Conservation (phyloP, 2,797 vertebrate genomes). For the Menidia menidia region DNA sequence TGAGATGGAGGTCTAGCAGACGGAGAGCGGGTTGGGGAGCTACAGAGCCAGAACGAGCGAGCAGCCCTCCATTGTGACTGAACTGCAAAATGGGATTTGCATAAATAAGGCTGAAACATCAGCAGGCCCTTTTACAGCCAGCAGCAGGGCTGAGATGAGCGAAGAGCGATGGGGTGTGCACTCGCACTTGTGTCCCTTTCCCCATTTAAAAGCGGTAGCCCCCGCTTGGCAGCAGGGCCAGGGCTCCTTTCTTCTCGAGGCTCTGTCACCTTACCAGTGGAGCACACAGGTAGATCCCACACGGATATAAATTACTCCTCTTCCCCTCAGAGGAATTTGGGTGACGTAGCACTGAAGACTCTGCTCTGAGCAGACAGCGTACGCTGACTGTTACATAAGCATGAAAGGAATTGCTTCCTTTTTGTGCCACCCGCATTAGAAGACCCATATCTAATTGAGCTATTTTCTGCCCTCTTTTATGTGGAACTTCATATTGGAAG, state of each 20-base stretch:
- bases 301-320: slow-evolving; percentile 34
- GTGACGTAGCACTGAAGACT: slow-evolving; percentile 60
- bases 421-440: slow-evolving; percentile 59
- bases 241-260: slow-evolving; percentile 22
- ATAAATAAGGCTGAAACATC: slow-evolving; percentile 84
- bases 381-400: slow-evolving; percentile 68
- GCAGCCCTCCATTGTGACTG: slow-evolving; percentile 76
- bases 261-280: slow-evolving; percentile 25
- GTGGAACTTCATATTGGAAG: slow-evolving; percentile 62
- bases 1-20: slow-evolving; percentile 74
- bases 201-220: neutral
- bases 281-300: slow-evolving; percentile 27
- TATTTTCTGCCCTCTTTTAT: slow-evolving; percentile 67
- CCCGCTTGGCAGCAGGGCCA: slow-evolving; percentile 47
- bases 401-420: slow-evolving; percentile 65
- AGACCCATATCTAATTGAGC: slow-evolving; percentile 71
- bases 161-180: slow-evolving; percentile 31
- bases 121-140: slow-evolving; percentile 74
- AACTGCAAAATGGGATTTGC: slow-evolving; percentile 85
- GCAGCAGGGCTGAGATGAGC: slow-evolving; percentile 69
- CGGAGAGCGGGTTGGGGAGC: slow-evolving; percentile 54
- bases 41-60: slow-evolving; percentile 55
- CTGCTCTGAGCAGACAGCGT: slow-evolving; percentile 42
- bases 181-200: slow-evolving; percentile 16
- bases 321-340: slow-evolving; percentile 50